Base-by-base conservation (phyloP, 2,797 vertebrate genomes). In the Melanotaenia pygmaea region DNA sequence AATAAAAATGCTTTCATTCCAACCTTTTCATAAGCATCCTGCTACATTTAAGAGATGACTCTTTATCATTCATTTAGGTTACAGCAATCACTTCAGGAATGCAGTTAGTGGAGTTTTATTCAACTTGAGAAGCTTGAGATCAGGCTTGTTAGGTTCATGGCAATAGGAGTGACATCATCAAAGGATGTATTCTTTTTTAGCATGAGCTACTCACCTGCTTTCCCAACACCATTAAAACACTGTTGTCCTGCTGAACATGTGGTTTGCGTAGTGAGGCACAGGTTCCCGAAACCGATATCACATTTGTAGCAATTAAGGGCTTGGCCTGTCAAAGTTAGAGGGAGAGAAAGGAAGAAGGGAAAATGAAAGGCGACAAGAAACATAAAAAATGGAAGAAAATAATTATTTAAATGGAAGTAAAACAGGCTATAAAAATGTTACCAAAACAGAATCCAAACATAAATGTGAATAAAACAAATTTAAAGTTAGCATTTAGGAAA, bases 291-390 rank as follows among this genome's bases (percentile, higher is more conserved):
- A 12, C 93, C 94, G 0, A 94, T 0, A 0, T 4, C 1, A 63
- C 94, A 95, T 0, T 92, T 13, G 79, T 94, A 94, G 82, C 94
- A 95, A 43, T 72, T 0, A 35, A 95, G 85, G 5, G 86, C 72
- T 26, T 94, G 91, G 51, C 83, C 94, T 95, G 79, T 13, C 7
- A 59, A 35, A 65, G 60, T 59, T 26, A 1, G 24, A 24, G 47
- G 5, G 18, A 18, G 18, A 26, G 24, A 13, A 20, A 7, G 5
- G 14, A 26, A 2, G 3, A 22, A 24, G 26, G 35, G 14, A 4
- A 9, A 18, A 34, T 10, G 6, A 14, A 22, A 18, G 5, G 5
- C 6, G 18, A 38, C 0, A 16, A 67, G 32, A 13, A 71, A 12
- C 8, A 40, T 14, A 59, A 57, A 65, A 22, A n/a, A 45, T 2